phyloP scores from a whole-genome alignment of 1,140 invertebrate genomes.

The Phocides pigmalion region DNA sequence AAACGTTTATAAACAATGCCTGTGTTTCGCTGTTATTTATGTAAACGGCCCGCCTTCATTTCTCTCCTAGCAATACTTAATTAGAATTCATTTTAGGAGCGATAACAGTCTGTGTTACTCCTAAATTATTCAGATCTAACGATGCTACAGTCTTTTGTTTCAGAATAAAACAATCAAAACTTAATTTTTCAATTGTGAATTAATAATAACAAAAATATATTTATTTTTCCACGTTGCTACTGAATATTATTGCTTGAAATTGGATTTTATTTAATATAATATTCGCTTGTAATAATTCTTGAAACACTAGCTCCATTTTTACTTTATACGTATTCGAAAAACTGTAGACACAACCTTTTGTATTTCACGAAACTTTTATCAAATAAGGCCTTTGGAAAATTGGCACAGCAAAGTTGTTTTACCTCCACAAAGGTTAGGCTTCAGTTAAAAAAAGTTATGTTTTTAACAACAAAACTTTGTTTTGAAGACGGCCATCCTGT shows the following conservation, averaged over 20 bases:
- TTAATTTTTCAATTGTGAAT: neutral
- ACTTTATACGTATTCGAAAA: neutral
- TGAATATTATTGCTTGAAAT: neutral
- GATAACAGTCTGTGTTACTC: constrained; percentile 12
- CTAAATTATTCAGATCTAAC: neutral
- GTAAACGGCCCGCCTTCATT: constrained; percentile 6
- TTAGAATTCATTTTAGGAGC: constrained; percentile 28
- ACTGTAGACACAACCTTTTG: neutral
- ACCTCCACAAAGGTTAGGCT: constrained; percentile 18
- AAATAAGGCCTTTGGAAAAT: neutral
- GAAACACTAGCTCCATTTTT: neutral
- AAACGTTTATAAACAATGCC: constrained; percentile 16
- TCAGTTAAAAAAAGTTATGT: neutral
- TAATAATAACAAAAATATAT: neutral
- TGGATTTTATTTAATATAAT: neutral
- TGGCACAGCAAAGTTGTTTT: neutral
- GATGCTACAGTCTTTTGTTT: neutral
- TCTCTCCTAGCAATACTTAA: constrained; percentile 13
- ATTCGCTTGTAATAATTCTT: neutral
- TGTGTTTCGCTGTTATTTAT: constrained; percentile 26
- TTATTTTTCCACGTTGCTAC: neutral
- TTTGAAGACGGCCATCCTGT: constrained; percentile 18
- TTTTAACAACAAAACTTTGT: constrained; percentile 31
- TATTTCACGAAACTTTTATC: neutral
- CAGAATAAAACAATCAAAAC: neutral